Conservation (phyloP, 2,113 vertebrate genomes). For the Anser brachyrhynchus region DNA sequence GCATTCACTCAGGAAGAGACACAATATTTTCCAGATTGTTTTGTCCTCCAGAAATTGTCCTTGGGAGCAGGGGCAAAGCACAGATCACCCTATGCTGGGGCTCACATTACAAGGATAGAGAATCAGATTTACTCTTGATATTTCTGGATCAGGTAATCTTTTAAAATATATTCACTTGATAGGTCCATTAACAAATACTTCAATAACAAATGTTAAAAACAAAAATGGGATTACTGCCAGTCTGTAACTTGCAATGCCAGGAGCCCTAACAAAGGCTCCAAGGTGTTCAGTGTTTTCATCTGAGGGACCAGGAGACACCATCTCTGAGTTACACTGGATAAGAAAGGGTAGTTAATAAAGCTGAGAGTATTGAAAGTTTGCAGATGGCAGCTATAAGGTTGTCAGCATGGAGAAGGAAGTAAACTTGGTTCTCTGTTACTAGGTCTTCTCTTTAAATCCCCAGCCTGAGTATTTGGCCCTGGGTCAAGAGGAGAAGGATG, state of each 20-base stretch:
- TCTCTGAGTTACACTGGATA: neutral
- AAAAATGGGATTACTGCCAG: neutral
- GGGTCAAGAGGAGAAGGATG: neutral
- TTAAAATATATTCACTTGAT: neutral
- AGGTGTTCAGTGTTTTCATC: neutral
- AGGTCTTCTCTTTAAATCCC: neutral
- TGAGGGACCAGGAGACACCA: neutral
- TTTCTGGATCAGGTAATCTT: neutral
- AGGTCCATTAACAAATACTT: neutral
- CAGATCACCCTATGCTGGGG: neutral
- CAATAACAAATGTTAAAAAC: neutral
- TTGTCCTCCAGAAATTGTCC: neutral
- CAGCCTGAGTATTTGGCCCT: neutral
- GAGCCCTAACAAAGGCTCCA: neutral
- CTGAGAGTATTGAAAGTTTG: neutral
- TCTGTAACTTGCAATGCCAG: neutral
- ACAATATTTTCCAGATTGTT: neutral
- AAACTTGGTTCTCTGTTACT: neutral
- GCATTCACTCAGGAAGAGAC: neutral
- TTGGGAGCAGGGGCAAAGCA: fast-evolving
- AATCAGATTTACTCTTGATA: neutral
- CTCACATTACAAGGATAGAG: neutral
- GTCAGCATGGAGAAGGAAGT: neutral
- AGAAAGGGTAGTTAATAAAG: neutral
- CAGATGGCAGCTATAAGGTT: neutral